These are phyloP conservation scores for Microplitis mediator DNA, from an alignment of 1,140 invertebrate species.

Conservation along the genomic window DNA sequence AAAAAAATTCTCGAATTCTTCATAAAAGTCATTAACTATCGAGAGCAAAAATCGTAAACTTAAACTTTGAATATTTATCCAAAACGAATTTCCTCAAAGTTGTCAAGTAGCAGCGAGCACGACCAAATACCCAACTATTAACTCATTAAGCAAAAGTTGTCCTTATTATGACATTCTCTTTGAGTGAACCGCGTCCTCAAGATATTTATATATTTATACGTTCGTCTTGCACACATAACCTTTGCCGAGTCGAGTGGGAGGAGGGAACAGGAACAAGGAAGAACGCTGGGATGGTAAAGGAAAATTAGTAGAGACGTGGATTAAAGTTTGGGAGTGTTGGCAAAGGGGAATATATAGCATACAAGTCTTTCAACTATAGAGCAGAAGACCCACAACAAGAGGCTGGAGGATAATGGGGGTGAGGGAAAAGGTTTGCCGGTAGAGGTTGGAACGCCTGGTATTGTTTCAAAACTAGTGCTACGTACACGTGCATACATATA, in stretches of 20 bases:
- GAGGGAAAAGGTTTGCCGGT: neutral
- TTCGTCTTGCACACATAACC: neutral
- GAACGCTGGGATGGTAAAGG: neutral
- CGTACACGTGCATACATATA: constrained; percentile 48
- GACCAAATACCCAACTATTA: constrained; percentile 53
- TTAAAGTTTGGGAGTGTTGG: constrained; percentile 24
- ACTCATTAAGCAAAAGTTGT: constrained; percentile 59
- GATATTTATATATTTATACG: neutral
- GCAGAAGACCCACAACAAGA: constrained; percentile 18
- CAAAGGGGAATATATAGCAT: neutral
- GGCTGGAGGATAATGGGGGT: neutral
- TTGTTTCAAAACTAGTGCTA: constrained; percentile 54
- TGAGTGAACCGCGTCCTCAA: constrained; percentile 38
- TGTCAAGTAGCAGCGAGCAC: neutral
- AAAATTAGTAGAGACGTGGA: constrained; percentile 23
- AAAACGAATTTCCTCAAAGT: neutral
- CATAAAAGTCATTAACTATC: too few relatives aligned
- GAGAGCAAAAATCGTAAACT: too few relatives aligned
- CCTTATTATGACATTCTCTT: constrained; percentile 61
- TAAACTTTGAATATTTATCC: too few relatives aligned
- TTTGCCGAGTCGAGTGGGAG: neutral
- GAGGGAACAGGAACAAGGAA: neutral
- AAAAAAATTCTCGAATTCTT: too few relatives aligned
- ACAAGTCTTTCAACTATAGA: neutral
- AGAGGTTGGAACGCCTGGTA: constrained; percentile 49